These are phyloP conservation scores for Oscheius sp. DNA, from an alignment of 2,888 invertebrate genomes.

Conservation along the genomic window DNA sequence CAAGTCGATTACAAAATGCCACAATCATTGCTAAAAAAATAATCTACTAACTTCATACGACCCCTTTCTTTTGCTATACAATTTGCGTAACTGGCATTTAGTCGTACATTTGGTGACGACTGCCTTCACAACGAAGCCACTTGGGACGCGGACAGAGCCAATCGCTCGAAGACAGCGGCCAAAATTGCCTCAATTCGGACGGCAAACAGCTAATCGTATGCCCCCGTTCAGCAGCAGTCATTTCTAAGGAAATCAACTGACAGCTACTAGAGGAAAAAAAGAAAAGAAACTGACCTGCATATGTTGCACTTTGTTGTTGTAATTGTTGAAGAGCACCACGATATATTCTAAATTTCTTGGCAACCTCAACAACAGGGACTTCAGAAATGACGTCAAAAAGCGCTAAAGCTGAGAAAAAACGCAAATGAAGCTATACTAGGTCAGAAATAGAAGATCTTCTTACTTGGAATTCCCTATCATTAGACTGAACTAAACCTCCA, in stretches of 20 bases:
- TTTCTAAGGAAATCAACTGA: background rate
- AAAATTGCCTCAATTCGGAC: constrained; percentile 21
- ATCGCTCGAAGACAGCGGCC: constrained; percentile 16
- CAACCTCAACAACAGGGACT: constrained; percentile 79
- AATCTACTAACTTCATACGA: background rate
- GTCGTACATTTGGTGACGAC: constrained; percentile 18
- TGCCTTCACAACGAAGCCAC: constrained; percentile 23
- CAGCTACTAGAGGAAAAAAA: background rate
- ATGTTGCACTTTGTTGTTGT: constrained; percentile 92
- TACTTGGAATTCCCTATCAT: constrained; percentile 42
- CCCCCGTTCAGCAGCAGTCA: constrained; percentile 12
- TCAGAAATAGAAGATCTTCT: background rate
- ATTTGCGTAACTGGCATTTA: constrained; percentile 16
- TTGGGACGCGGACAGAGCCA: constrained; percentile 20
- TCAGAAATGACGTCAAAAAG: constrained; percentile 92
- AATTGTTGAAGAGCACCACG: constrained; percentile 90
- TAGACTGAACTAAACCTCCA: constrained; percentile 28
- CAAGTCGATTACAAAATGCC: constrained; percentile 89
- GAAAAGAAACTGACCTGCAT: constrained; percentile 79
- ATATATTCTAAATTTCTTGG: constrained; percentile 83
- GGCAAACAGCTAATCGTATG: constrained; percentile 25
- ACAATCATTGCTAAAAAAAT: constrained; percentile 85
- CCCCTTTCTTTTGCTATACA: background rate
- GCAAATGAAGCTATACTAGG: constrained; percentile 66
- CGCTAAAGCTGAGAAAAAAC: constrained; percentile 81